phyloP scores from a whole-genome alignment of 2,113 vertebrate genomes.

The Corythornis vintsioides region DNA sequence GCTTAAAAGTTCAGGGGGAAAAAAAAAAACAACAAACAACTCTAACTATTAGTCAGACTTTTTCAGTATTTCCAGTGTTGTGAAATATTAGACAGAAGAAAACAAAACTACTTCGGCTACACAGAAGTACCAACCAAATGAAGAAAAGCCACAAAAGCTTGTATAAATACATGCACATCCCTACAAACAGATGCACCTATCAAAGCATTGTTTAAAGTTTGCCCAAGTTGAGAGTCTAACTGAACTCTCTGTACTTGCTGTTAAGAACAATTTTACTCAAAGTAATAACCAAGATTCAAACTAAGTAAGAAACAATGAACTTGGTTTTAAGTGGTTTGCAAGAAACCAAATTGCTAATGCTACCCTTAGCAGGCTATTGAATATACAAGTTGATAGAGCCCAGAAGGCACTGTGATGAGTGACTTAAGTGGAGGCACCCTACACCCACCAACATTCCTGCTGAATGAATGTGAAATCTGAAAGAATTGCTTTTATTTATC shows the following conservation, averaged over 20 bases:
- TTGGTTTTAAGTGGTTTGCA: background rate
- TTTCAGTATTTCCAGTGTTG: conserved; percentile 48
- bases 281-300: conserved; percentile 26
- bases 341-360: conserved; percentile 42
- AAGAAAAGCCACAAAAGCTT: conserved; percentile 9
- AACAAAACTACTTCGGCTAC: conserved; percentile 31
- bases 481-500: conserved; percentile 71
- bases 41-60: background rate
- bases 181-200: conserved; percentile 46
- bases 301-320: conserved; percentile 28
- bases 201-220: conserved; percentile 29
- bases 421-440: conserved; percentile 67
- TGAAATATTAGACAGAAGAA: conserved; percentile 18
- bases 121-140: conserved; percentile 18
- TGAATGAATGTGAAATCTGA: conserved; percentile 59
- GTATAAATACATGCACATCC: background rate
- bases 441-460: conserved; percentile 63
- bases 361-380: conserved; percentile 53
- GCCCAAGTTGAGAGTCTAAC: background rate
- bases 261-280: conserved; percentile 19
- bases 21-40: background rate
- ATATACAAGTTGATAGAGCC: conserved; percentile 17
- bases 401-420: conserved; percentile 63
- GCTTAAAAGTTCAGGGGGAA: background rate
- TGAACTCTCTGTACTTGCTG: conserved; percentile 31